Evolutionary conservation across 2,113 vertebrate species (phyloP), one percentile per base, ranked within the genome.

Genomic region (Tenebrosternarchus preto): DNA sequence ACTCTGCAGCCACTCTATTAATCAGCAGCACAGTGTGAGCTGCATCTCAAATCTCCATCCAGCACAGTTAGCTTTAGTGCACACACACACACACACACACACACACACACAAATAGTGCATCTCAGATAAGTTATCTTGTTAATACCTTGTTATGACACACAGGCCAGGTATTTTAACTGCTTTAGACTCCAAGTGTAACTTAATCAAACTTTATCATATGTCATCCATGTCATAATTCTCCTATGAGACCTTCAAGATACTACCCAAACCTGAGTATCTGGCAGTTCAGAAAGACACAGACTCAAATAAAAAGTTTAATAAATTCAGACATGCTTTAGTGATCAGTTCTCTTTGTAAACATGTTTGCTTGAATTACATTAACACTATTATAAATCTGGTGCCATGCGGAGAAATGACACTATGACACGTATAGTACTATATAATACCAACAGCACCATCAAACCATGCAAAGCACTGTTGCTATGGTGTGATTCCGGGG

Each of bases 1-100:
- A 63, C 79, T 83, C 59, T 66, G 68, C 71, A 68, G 67, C 57
- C 61, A 76, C 60, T 80, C 56, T 68, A 82, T 77, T 77, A 80
- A 80, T 82, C 60, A 80, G 61, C 53, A 76, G n/a, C 67, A 67
- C 59, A 24, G 31, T 73, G 67, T 67, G 73, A 63, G 39, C 16
- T 29, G 55, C 57, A 70, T 80, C 17, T 59, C 67, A 72, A 76
- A 69, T 72, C 36, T 39, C 59, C 57, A 36, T 27, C 57, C 61
- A 20, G n/a, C 55, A 53, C 29, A 31, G 57, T 66, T 59, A 68
- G 57, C 59, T 61, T 5, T 36, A 6, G 46, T 57, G 56, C 63
- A 31, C 63, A 76, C 5, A 25, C 17, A 73, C 64, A 69, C 46
- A 7, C 36, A 20, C 22, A 46, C 46, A 39, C 67, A n/a, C 46